phyloP scores from a whole-genome alignment of 1,140 invertebrate genomes.

The Bombus breviceps region DNA sequence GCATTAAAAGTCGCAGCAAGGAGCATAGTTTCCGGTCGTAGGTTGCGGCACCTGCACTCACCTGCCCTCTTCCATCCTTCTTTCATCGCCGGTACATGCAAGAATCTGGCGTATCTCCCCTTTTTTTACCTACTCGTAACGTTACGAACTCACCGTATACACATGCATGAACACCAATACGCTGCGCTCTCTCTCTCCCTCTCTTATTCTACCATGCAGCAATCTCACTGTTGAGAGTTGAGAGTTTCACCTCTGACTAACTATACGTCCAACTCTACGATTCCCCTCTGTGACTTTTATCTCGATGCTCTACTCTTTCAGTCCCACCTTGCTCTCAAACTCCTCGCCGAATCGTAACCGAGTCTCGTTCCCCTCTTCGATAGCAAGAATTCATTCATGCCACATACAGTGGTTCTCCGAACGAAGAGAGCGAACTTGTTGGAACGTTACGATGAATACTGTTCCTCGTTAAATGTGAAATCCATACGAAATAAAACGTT shows the following conservation, averaged over 20 bases:
- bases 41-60: constrained; percentile 39
- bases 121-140: constrained; percentile 32
- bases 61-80: constrained; percentile 22
- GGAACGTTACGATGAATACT: background rate
- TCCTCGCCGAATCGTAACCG: constrained; percentile 17
- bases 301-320: constrained; percentile 12
- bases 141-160: constrained; percentile 7
- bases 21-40: constrained; percentile 37
- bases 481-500: background rate
- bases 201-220: background rate
- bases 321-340: constrained; percentile 9
- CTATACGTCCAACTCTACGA: background rate
- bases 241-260: background rate
- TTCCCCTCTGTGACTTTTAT: background rate
- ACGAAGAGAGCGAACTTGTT: background rate
- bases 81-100: constrained; percentile 1
- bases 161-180: background rate
- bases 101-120: constrained; percentile 25
- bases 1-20: background rate
- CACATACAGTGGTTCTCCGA: constrained; percentile 27
- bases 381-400: constrained; percentile 37
- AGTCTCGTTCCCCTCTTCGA: background rate
- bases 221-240: constrained; percentile 1
- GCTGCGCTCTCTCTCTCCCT: background rate
- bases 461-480: background rate